Conservation (phyloP, 2,888 invertebrate genomes). For the Drosophila colorata region DNA sequence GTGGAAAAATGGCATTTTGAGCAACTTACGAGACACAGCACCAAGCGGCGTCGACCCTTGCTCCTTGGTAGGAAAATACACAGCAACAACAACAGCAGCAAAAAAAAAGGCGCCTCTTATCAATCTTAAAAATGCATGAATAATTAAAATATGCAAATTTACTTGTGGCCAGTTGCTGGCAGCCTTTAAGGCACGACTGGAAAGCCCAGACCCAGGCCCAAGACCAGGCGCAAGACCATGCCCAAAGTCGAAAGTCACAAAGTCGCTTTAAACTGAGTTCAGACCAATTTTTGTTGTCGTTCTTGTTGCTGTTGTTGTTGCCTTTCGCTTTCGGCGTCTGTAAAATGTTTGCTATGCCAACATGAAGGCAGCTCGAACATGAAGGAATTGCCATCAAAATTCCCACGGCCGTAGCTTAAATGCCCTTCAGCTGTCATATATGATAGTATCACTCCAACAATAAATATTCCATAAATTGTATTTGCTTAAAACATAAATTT, state of each 20-base stretch:
- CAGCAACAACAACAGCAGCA: background rate
- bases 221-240: background rate
- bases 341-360: slow-evolving; percentile 63
- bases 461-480: background rate
- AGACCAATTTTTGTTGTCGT: slow-evolving; percentile 22
- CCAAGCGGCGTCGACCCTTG: slow-evolving; percentile 25
- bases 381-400: background rate
- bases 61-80: background rate
- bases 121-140: slow-evolving; percentile 81
- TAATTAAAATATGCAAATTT: slow-evolving; percentile 78
- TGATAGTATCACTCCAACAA: too few species aligned
- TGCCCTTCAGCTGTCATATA: background rate
- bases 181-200: slow-evolving; percentile 41
- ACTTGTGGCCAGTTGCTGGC: slow-evolving; percentile 64
- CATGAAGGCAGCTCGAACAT: slow-evolving; percentile 34
- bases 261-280: slow-evolving; percentile 42
- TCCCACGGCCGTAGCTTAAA: background rate
- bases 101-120: slow-evolving; percentile 60
- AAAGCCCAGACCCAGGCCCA: background rate
- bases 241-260: slow-evolving; percentile 60
- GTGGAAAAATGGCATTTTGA: slow-evolving; percentile 32
- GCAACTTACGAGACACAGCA: slow-evolving; percentile 3
- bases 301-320: slow-evolving; percentile 19
- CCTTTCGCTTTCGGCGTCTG: slow-evolving; percentile 54
- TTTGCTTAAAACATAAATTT: too few species aligned